Evolutionary conservation across 2,797 vertebrate species (phyloP).

Genomic region (Alcedo quadribrachys): DNA sequence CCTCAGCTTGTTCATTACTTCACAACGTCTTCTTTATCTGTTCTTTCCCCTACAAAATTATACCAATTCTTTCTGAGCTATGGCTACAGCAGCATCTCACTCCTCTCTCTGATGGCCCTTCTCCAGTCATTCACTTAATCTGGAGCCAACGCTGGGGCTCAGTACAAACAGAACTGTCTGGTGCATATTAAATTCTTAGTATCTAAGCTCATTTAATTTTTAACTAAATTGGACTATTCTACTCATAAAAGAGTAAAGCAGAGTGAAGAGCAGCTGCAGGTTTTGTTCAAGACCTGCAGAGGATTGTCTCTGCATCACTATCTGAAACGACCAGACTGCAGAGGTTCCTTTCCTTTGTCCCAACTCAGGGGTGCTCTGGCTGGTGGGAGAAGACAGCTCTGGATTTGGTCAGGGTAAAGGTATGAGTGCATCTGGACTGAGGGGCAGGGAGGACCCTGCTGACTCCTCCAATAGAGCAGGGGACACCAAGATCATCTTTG

Average conservation of each 20-base stretch:
- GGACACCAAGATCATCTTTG: neutral
- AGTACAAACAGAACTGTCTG: neutral
- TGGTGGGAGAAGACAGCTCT: neutral
- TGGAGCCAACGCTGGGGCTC: neutral
- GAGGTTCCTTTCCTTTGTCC: neutral
- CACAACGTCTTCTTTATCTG: neutral
- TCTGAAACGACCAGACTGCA: neutral
- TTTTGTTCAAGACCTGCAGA: neutral
- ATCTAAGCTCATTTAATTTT: neutral
- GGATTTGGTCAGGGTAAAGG: accelerated
- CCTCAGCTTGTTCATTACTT: neutral
- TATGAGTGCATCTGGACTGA: neutral
- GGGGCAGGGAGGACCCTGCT: neutral
- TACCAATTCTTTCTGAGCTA: neutral
- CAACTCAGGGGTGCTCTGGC: neutral
- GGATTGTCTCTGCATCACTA: too few relatives aligned
- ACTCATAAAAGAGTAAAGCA: neutral
- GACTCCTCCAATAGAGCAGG: neutral
- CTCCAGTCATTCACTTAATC: neutral
- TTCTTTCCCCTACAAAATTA: neutral
- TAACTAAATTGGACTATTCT: neutral
- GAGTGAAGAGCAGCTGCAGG: neutral
- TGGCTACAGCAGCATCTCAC: neutral
- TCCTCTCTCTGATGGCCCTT: neutral
- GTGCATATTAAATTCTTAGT: neutral